Conservation (phyloP, 1,140 invertebrate genomes). For the Lerema accius region DNA sequence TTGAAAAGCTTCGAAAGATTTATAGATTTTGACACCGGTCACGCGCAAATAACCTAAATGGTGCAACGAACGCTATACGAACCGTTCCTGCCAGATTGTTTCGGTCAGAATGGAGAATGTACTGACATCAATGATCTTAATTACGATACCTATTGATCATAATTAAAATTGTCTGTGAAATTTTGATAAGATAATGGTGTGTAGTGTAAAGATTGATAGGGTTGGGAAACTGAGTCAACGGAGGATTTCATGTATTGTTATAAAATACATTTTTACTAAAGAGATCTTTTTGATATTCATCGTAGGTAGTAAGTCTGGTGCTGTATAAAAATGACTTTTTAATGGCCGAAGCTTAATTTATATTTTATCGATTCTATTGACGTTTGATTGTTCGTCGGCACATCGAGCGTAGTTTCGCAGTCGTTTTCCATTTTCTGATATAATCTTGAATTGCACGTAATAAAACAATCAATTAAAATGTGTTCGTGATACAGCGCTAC, state of each 20-base stretch:
- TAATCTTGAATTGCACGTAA: constrained; percentile 26
- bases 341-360: constrained; percentile 8
- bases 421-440: constrained; percentile 33
- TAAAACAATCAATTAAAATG: constrained; percentile 32
- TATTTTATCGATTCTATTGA: constrained; percentile 23
- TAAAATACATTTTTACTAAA: no score
- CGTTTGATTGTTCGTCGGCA: constrained; percentile 24
- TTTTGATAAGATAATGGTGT: constrained; percentile 7
- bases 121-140: constrained; percentile 29
- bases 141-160: constrained; percentile 27
- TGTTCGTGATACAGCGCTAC: constrained; percentile 26
- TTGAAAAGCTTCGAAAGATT: constrained; percentile 38
- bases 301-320: no score
- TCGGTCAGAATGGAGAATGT: background rate
- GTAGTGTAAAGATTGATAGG: constrained; percentile 1
- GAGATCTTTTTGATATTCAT: no score
- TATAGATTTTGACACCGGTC: constrained; percentile 46
- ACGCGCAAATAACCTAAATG: constrained; percentile 35
- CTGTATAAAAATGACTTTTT: background rate
- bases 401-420: constrained; percentile 19
- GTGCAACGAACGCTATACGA: constrained; percentile 13
- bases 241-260: no score
- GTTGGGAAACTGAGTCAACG: background rate
- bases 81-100: constrained; percentile 3
- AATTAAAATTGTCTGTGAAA: constrained; percentile 28